These are phyloP conservation scores for Crocodylus rhombifer DNA, from an alignment of 2,797 vertebrate species.

Conservation along the genomic window DNA sequence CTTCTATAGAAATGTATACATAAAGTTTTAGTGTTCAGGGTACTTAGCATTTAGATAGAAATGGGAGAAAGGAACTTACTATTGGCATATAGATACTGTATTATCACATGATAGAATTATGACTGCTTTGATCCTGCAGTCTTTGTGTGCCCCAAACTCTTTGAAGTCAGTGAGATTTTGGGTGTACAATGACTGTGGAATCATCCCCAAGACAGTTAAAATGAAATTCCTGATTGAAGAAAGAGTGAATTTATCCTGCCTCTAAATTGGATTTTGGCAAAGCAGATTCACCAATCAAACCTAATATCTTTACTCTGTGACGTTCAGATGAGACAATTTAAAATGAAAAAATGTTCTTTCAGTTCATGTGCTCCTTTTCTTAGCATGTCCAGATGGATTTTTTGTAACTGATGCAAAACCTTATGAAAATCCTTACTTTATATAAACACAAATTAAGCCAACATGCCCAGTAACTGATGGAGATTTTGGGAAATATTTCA, in stretches of 20 bases:
- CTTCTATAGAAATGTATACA: not conserved
- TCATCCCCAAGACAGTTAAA: not conserved
- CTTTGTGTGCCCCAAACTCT: slow-evolving; percentile 15
- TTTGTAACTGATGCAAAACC: slow-evolving; percentile 14
- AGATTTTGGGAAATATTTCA: not conserved
- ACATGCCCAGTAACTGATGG: not conserved
- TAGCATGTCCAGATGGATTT: not conserved
- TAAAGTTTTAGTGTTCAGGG: slow-evolving; percentile 26
- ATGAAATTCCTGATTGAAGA: slow-evolving; percentile 10
- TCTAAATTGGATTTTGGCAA: not conserved
- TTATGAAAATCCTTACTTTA: slow-evolving; percentile 7
- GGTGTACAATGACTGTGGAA: not conserved
- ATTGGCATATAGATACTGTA: not conserved
- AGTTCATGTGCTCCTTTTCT: not conserved
- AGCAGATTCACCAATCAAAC: not conserved
- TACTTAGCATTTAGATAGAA: slow-evolving; percentile 69
- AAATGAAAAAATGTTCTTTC: not conserved
- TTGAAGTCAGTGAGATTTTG: not conserved
- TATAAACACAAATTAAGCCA: slow-evolving; percentile 35
- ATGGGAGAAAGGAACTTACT: slow-evolving; percentile 44
- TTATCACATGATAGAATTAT: slow-evolving; percentile 35
- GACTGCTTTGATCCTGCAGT: slow-evolving; percentile 10
- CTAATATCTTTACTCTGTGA: not conserved
- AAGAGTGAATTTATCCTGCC: not conserved
- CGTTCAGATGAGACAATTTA: not conserved